Conservation (phyloP, 2,797 vertebrate species). For the Coendou prehensilis region DNA sequence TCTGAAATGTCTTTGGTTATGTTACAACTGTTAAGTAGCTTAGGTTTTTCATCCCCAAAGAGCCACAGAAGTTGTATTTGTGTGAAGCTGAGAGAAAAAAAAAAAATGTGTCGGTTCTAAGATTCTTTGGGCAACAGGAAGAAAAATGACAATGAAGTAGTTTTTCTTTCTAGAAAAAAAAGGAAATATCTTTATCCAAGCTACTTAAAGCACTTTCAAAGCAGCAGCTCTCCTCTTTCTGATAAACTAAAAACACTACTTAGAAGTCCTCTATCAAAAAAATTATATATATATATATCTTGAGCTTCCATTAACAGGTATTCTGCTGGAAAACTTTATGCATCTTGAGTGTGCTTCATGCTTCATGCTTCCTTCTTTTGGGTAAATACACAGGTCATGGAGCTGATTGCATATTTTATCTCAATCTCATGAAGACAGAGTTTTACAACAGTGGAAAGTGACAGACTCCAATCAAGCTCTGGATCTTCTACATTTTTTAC, state of each 20-base stretch:
- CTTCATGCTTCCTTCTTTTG: background rate
- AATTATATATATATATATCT: background rate
- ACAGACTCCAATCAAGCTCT: background rate
- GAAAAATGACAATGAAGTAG: background rate
- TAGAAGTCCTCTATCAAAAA: background rate
- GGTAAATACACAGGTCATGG: background rate
- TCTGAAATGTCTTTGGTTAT: background rate
- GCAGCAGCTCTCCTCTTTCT: slow-evolving; percentile 11
- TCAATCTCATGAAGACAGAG: background rate
- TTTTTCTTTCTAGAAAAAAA: background rate
- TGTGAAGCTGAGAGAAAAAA: background rate
- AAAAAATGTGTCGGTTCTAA: slow-evolving; percentile 12
- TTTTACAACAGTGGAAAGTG: background rate
- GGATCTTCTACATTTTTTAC: background rate
- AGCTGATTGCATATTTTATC: background rate
- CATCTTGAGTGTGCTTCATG: background rate
- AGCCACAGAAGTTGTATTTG: background rate
- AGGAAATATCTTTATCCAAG: slow-evolving; percentile 21
- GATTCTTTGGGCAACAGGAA: background rate
- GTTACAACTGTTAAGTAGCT: background rate
- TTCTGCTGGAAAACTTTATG: background rate
- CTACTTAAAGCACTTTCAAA: slow-evolving; percentile 57
- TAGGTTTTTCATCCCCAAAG: background rate
- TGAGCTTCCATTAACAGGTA: background rate
- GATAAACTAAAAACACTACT: slow-evolving; percentile 36